Evolutionary conservation across 2,888 invertebrate species (phyloP).

Genomic region (Ischnura elegans): DNA sequence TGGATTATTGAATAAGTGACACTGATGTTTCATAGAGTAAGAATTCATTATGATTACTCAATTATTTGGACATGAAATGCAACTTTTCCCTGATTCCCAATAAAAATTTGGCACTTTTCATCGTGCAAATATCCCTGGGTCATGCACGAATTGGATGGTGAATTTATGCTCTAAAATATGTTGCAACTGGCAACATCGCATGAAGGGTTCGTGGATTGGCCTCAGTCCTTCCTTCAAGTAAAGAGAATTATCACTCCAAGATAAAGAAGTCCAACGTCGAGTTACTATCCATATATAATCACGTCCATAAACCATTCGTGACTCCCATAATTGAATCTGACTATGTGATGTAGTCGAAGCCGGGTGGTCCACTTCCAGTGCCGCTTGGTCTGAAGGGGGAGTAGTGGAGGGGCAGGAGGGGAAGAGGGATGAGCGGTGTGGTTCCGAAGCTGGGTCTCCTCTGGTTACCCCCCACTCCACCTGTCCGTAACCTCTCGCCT

Average conservation of each 20-base stretch:
- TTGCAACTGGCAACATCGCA: background rate
- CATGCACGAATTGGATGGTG: too few relatives aligned
- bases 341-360: slow-evolving; percentile 25
- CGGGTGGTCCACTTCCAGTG: slow-evolving; percentile 48
- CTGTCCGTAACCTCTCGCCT: background rate
- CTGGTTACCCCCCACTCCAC: background rate
- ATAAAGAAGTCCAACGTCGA: background rate
- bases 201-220: background rate
- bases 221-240: background rate
- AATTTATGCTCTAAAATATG: background rate
- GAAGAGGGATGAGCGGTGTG: background rate
- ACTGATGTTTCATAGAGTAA: too few relatives aligned
- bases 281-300: background rate
- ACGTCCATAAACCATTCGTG: background rate
- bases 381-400: background rate
- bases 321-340: background rate
- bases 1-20: too few relatives aligned
- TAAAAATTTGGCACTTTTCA: too few relatives aligned
- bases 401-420: background rate
- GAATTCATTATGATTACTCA: too few relatives aligned
- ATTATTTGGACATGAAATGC: too few relatives aligned
- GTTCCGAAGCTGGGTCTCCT: slow-evolving; percentile 43
- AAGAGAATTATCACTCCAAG: background rate
- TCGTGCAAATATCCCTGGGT: too few relatives aligned
- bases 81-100: too few relatives aligned